Evolutionary conservation across 2,797 vertebrate species (phyloP).

Genomic region (Todus mexicanus): DNA sequence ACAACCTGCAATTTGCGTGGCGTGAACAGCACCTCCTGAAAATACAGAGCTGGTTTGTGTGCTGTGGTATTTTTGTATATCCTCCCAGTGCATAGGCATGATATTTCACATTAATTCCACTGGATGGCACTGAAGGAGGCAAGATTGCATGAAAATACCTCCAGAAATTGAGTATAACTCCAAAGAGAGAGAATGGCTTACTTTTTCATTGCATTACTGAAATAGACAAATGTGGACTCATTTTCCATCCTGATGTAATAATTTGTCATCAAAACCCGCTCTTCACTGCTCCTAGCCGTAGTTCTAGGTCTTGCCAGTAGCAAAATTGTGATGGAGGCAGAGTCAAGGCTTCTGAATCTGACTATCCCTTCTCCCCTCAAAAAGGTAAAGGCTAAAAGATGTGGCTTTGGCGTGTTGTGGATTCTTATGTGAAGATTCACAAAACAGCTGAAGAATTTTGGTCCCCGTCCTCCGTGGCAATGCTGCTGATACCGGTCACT

Average conservation of each 20-base stretch:
- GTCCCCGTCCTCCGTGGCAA: neutral
- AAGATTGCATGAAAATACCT: neutral
- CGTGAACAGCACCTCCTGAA: slow-evolving; percentile 9
- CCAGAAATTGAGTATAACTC: neutral
- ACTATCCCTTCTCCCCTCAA: neutral
- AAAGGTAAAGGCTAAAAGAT: neutral
- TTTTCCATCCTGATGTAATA: slow-evolving; percentile 33
- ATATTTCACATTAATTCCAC: slow-evolving; percentile 59
- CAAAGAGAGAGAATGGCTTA: neutral
- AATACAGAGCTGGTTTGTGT: slow-evolving; percentile 2
- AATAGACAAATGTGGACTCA: slow-evolving; percentile 17
- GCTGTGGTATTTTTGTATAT: neutral
- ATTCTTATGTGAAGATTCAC: neutral
- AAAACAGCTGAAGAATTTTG: neutral
- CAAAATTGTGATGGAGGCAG: neutral
- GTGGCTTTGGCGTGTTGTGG: neutral
- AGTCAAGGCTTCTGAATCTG: neutral
- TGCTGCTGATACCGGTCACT: neutral
- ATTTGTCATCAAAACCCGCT: slow-evolving; percentile 39
- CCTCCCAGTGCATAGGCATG: neutral
- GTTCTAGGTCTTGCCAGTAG: neutral
- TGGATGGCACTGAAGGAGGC: slow-evolving; percentile 72
- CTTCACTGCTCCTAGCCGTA: neutral
- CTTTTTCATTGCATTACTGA: slow-evolving; percentile 38
- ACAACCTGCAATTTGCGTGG: slow-evolving; percentile 48